These are phyloP conservation scores for Corvus moneduloides DNA, from an alignment of 2,113 vertebrate species.

Conservation along the genomic window DNA sequence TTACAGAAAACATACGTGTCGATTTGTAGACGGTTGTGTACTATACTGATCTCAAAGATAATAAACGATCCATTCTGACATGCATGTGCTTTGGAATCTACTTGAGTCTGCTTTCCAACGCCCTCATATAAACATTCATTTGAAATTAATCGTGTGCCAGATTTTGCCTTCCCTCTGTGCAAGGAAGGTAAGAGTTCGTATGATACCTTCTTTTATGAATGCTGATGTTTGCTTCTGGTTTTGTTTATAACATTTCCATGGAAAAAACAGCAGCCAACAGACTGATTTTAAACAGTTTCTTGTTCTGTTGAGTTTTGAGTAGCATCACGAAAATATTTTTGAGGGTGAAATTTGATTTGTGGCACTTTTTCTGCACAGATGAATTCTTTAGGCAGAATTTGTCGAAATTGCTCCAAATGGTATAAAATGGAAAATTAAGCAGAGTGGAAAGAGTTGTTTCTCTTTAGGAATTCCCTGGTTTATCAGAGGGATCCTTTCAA, in stretches of 20 bases:
- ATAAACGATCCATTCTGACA: not conserved
- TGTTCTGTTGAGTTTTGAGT: not conserved
- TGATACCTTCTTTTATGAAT: fast-evolving
- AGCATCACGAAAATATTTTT: not conserved
- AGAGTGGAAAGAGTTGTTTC: not conserved
- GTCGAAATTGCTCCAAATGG: fast-evolving
- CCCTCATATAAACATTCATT: not conserved
- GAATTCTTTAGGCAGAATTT: not conserved
- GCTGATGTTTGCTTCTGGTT: not conserved
- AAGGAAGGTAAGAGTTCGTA: not conserved
- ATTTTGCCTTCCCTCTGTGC: not conserved
- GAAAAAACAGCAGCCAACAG: not conserved
- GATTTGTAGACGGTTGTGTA: not conserved
- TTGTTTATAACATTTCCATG: not conserved
- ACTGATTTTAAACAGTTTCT: not conserved
- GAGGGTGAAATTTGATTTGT: not conserved
- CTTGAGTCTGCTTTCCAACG: not conserved
- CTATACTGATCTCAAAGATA: not conserved
- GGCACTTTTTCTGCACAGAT: not conserved
- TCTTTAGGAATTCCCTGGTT: not conserved
- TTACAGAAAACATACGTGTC: not conserved
- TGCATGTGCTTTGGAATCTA: not conserved
- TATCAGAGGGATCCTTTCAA: not conserved
- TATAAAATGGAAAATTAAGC: not conserved
- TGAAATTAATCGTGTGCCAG: fast-evolving